Conservation (phyloP, 2,113 vertebrate genomes). For the Rhineura floridana region DNA sequence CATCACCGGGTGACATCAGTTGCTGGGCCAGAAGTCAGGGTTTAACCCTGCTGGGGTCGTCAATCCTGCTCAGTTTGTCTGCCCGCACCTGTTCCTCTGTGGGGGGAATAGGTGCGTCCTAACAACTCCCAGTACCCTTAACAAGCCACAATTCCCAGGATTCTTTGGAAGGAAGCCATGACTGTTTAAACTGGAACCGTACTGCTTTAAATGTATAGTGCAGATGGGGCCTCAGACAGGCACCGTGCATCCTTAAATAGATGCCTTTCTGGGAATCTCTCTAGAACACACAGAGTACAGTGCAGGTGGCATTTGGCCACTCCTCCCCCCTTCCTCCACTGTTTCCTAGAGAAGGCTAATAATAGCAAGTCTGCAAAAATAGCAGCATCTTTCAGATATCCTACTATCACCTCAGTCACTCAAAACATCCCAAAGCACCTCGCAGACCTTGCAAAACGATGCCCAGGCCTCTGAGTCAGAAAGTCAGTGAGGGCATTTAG, state of each 20-base stretch:
- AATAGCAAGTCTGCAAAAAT: conserved; percentile 59
- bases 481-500: neutral
- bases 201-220: too few relatives aligned
- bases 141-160: too few relatives aligned
- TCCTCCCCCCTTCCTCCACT: conserved; percentile 44
- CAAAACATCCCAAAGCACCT: conserved; percentile 45
- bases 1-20: too few relatives aligned
- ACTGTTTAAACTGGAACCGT: too few relatives aligned
- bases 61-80: too few relatives aligned
- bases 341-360: conserved; percentile 65
- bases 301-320: conserved; percentile 56
- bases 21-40: too few relatives aligned
- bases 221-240: conserved; percentile 18
- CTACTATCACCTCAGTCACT: conserved; percentile 36
- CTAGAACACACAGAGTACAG: neutral
- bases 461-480: neutral
- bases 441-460: conserved; percentile 33
- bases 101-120: too few relatives aligned
- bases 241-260: conserved; percentile 65
- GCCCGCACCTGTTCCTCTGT: too few relatives aligned
- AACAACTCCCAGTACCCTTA: too few relatives aligned
- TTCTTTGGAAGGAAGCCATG: too few relatives aligned
- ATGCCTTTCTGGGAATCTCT: conserved; percentile 66
- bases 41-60: too few relatives aligned
- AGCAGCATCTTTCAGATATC: conserved; percentile 58